These are phyloP conservation scores for Salvelinus namaycush DNA, from an alignment of 2,113 vertebrate species.

Conservation along the genomic window DNA sequence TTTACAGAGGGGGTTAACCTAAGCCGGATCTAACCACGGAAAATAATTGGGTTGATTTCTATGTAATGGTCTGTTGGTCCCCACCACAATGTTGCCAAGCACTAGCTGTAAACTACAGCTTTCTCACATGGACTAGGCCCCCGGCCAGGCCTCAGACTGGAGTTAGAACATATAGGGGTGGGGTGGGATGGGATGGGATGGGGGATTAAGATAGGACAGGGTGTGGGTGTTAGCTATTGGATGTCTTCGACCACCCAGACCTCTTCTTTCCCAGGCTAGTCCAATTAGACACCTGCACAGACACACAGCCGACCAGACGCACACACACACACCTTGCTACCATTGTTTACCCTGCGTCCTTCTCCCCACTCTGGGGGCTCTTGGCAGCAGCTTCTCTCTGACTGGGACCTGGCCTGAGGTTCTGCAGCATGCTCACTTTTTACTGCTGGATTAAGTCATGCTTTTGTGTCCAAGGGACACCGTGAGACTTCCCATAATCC, in stretches of 20 bases:
- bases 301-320: background rate
- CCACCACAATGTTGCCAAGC: slow-evolving; percentile 40
- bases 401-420: slow-evolving; percentile 9
- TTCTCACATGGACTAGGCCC: slow-evolving; percentile 29
- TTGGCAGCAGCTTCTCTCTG: slow-evolving; percentile 15
- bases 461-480: slow-evolving; percentile 41
- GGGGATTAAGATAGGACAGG: background rate
- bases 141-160: background rate
- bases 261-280: background rate
- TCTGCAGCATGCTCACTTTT: slow-evolving; percentile 14
- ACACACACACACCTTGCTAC: background rate
- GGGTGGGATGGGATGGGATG: slow-evolving; percentile 5
- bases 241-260: slow-evolving; percentile 6
- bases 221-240: background rate
- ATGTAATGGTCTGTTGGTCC: slow-evolving; percentile 46
- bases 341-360: background rate
- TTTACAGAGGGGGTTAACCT: slow-evolving; percentile 40
- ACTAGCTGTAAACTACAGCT: slow-evolving; percentile 21
- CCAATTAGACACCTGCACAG: background rate
- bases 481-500: slow-evolving; percentile 26
- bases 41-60: slow-evolving; percentile 49
- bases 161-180: background rate
- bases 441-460: slow-evolving; percentile 41
- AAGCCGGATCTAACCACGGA: slow-evolving; percentile 40
- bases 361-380: background rate